Percentiles rank a stretch among this genome's conserved stretches.
These are phyloP conservation scores for Leistus spinibarbis DNA, from an alignment of 2,888 invertebrate genomes.

Conservation along the genomic window DNA sequence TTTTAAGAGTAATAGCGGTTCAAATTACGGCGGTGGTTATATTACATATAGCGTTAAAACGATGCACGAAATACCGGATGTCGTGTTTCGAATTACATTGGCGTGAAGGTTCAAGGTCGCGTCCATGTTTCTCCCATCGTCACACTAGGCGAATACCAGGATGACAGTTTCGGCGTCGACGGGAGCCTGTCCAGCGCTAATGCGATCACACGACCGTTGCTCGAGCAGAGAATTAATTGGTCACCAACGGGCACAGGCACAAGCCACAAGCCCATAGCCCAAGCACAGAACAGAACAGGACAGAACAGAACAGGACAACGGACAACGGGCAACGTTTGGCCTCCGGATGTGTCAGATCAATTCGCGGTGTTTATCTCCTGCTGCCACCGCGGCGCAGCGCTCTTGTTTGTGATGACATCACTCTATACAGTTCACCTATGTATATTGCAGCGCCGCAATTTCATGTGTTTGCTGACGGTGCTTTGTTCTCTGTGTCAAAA, in stretches of 20 bases:
- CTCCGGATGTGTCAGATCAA: conserved; percentile 17
- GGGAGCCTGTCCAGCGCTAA: not conserved
- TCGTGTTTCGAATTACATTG: not conserved
- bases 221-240: conserved; percentile 4
- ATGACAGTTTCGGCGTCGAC: not conserved
- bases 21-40: not conserved
- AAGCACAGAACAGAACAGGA: no score
- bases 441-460: not conserved
- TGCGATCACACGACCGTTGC: not conserved
- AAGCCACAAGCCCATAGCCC: no score
- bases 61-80: not conserved
- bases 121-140: not conserved
- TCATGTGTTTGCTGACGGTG: not conserved
- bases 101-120: not conserved
- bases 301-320: no score
- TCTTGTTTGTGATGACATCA: not conserved
- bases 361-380: conserved; percentile 12
- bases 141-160: not conserved
- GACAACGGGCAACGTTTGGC: not conserved
- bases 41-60: not conserved
- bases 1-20: not conserved
- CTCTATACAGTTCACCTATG: not conserved
- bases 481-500: not conserved
- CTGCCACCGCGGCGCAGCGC: not conserved
- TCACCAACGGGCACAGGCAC: not conserved